Evolutionary conservation across 2,888 invertebrate genomes (phyloP).

Genomic region (Drosophila paucipuncta): DNA sequence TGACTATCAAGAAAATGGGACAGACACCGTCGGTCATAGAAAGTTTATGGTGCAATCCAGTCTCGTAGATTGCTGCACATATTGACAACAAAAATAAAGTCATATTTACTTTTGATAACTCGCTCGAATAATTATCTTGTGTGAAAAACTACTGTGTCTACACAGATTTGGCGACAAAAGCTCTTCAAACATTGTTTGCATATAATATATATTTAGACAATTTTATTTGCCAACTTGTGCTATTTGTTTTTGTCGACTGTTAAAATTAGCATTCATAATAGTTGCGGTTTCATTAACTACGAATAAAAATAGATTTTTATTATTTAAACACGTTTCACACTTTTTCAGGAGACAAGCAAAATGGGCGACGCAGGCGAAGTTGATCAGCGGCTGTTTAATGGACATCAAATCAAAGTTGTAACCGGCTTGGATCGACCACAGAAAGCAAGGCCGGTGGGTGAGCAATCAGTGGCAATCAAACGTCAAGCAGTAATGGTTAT

Average conservation of each 20-base stretch:
- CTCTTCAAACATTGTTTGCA: not conserved
- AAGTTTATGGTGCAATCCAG: not conserved
- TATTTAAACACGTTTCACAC: not conserved
- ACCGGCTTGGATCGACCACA: slow-evolving; percentile 62
- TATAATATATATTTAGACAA: not conserved
- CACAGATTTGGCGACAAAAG: too few relatives aligned
- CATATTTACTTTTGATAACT: not conserved
- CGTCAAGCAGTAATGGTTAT: slow-evolving; percentile 83
- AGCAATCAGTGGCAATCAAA: slow-evolving; percentile 79
- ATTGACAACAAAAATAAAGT: not conserved
- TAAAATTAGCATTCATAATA: not conserved
- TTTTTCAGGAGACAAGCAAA: not conserved
- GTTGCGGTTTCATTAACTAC: not conserved
- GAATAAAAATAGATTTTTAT: not conserved
- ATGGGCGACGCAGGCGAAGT: slow-evolving; percentile 28
- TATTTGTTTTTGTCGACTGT: not conserved
- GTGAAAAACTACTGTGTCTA: not conserved
- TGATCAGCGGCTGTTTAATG: slow-evolving; percentile 32
- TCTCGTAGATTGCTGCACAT: not conserved
- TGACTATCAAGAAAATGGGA: not conserved
- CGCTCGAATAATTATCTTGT: not conserved
- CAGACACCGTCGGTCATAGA: not conserved
- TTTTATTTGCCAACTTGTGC: not conserved
- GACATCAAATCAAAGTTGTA: slow-evolving; percentile 50
- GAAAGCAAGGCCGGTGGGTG: slow-evolving; percentile 76